Evolutionary conservation across 1,140 invertebrate genomes (phyloP).

Genomic region (Diplogasteroides magnus): DNA sequence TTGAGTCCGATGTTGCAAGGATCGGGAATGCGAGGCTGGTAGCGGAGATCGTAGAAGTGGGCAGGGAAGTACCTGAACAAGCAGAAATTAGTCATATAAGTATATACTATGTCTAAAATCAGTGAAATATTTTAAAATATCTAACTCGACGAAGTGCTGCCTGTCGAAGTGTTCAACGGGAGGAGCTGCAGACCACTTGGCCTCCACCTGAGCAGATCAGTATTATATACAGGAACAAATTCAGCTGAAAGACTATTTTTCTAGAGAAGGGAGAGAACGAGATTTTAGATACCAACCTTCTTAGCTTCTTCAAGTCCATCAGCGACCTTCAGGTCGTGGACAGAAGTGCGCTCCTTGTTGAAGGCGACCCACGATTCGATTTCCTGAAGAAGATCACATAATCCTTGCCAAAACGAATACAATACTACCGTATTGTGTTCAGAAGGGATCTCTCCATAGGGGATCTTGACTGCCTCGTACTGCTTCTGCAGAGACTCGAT

Average conservation of each 20-base stretch:
- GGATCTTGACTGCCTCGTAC: conserved; percentile 52
- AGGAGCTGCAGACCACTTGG: conserved; percentile 53
- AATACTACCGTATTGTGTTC: conserved; percentile 29
- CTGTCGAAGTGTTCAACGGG: conserved; percentile 50
- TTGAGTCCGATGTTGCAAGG: conserved; percentile 43
- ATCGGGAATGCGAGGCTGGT: conserved; percentile 41
- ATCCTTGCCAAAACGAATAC: too few species aligned
- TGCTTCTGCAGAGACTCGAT: conserved; percentile 53
- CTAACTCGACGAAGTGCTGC: conserved; percentile 43
- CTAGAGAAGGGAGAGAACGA: too few species aligned
- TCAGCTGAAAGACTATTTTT: background rate
- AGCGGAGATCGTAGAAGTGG: conserved; percentile 45
- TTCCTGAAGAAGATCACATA: conserved; percentile 20
- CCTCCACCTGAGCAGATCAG: conserved; percentile 31
- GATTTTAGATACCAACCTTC: conserved; percentile 39
- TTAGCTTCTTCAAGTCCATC: conserved; percentile 51
- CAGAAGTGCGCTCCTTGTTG: conserved; percentile 46
- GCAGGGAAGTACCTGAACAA: conserved; percentile 48
- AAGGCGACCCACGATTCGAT: conserved; percentile 48
- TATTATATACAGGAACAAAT: background rate
- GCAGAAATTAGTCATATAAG: too few species aligned
- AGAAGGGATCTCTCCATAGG: conserved; percentile 46
- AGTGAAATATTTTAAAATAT: too few species aligned
- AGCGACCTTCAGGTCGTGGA: conserved; percentile 45
- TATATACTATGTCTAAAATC: too few species aligned